Conservation (phyloP, 2,113 vertebrate genomes). For the Gadus chalcogrammus region DNA sequence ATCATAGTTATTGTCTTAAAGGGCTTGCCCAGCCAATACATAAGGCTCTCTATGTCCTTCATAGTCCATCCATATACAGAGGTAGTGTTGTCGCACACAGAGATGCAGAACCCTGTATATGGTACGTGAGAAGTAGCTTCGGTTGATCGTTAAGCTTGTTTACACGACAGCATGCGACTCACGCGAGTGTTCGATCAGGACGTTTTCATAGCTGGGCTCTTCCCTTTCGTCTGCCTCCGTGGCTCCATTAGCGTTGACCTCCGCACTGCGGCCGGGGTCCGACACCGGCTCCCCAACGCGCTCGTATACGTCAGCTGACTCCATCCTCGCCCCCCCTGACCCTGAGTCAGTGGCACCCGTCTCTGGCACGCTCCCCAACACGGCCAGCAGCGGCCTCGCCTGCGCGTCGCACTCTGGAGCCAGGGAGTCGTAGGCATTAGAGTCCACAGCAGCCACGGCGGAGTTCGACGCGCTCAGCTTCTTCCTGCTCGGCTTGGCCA, state of each 20-base stretch:
- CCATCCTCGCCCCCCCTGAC: slow-evolving; percentile 15
- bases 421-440: slow-evolving; percentile 13
- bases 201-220: slow-evolving; percentile 88
- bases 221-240: slow-evolving; percentile 40
- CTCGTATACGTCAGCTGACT: slow-evolving; percentile 49
- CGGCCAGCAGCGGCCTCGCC: slow-evolving; percentile 63
- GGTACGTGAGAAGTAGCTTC: no score
- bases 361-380: slow-evolving; percentile 66
- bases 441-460: slow-evolving; percentile 16
- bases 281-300: slow-evolving; percentile 52
- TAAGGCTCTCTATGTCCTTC: no score
- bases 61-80: no score
- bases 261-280: slow-evolving; percentile 31
- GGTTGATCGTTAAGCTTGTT: not conserved
- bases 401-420: slow-evolving; percentile 46
- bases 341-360: slow-evolving; percentile 16
- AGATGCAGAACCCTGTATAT: no score
- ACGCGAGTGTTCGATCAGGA: slow-evolving; percentile 58
- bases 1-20: no score
- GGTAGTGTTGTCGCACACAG: no score
- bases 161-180: slow-evolving; percentile 5
- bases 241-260: slow-evolving; percentile 53
- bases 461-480: slow-evolving; percentile 47
- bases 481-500: slow-evolving; percentile 58
- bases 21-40: no score